phyloP scores from a whole-genome alignment of 2,113 vertebrate species.

The Carassius auratus region DNA sequence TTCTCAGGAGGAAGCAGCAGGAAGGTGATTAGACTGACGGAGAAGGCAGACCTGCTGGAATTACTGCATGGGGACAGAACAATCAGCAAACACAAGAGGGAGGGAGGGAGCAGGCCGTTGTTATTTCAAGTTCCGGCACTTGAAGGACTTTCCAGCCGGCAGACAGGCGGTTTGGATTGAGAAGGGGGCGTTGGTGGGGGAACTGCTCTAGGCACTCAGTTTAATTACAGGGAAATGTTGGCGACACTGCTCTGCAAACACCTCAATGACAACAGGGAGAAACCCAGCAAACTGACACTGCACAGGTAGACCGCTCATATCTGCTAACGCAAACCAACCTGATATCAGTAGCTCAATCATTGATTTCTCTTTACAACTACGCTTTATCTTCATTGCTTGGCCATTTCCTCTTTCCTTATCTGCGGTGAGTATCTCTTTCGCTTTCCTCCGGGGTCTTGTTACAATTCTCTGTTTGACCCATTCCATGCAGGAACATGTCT shows the following conservation, averaged over 20 bases:
- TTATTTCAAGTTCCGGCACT: slow-evolving; percentile 40
- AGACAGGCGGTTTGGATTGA: slow-evolving; percentile 33
- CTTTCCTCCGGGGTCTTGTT: slow-evolving; percentile 8
- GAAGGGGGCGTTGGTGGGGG: slow-evolving; percentile 13
- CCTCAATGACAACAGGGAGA: slow-evolving; percentile 29
- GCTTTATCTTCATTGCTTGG: background rate
- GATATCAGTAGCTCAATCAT: background rate
- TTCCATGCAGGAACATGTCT: slow-evolving; percentile 24
- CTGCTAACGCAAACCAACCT: background rate
- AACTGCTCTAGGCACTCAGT: slow-evolving; percentile 61
- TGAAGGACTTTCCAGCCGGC: slow-evolving; percentile 44
- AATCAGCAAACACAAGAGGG: slow-evolving; percentile 50
- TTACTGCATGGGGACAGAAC: slow-evolving; percentile 4
- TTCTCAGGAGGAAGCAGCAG: background rate
- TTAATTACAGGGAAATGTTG: slow-evolving; percentile 72
- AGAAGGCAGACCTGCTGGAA: slow-evolving; percentile 16
- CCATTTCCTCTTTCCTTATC: slow-evolving; percentile 37
- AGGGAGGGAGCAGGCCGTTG: slow-evolving; percentile 49
- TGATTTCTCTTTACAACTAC: slow-evolving; percentile 16
- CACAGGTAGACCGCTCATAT: background rate
- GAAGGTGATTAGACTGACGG: background rate
- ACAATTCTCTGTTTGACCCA: slow-evolving; percentile 41
- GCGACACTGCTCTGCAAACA: slow-evolving; percentile 51
- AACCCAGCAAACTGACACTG: background rate
- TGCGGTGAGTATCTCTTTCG: background rate